phyloP scores from a whole-genome alignment of 2,888 invertebrate genomes.

The Diaprepes abbreviatus region DNA sequence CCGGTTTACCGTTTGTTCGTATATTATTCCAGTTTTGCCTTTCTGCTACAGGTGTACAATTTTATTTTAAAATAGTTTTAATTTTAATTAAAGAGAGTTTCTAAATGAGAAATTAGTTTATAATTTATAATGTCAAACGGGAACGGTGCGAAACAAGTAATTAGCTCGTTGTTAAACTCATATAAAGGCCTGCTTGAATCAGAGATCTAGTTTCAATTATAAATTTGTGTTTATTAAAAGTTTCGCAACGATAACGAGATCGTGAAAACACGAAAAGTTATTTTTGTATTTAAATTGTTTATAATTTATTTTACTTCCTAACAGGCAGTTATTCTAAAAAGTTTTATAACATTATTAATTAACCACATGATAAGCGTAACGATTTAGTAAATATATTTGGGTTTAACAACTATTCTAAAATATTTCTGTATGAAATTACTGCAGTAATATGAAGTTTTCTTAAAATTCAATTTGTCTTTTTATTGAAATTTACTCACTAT shows the following conservation, averaged over 20 bases:
- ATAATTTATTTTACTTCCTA: no score
- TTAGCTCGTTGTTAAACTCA: slow-evolving; percentile 16
- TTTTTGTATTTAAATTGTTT: no score
- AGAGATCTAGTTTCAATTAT: slow-evolving; percentile 8
- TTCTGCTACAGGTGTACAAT: slow-evolving; percentile 11
- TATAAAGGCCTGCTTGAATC: slow-evolving; percentile 15
- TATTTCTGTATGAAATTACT: no score
- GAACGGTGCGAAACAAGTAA: slow-evolving; percentile 11
- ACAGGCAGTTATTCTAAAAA: no score
- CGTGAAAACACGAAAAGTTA: no score
- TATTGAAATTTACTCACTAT: no score
- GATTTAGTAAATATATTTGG: no score
- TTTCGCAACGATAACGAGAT: not conserved
- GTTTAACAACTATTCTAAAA: no score
- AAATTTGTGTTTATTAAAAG: slow-evolving; percentile 12
- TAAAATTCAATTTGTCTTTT: no score
- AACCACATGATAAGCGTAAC: no score
- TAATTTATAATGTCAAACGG: slow-evolving; percentile 10
- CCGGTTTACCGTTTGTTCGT: not conserved
- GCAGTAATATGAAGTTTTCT: no score
- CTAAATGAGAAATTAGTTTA: slow-evolving; percentile 23
- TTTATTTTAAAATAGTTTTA: slow-evolving; percentile 14
- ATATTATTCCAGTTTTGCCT: slow-evolving; percentile 8
- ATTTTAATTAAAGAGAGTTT: slow-evolving; percentile 15
- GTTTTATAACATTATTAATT: no score